Evolutionary conservation across 2,888 invertebrate genomes (phyloP).

Genomic region (Hyalella azteca): DNA sequence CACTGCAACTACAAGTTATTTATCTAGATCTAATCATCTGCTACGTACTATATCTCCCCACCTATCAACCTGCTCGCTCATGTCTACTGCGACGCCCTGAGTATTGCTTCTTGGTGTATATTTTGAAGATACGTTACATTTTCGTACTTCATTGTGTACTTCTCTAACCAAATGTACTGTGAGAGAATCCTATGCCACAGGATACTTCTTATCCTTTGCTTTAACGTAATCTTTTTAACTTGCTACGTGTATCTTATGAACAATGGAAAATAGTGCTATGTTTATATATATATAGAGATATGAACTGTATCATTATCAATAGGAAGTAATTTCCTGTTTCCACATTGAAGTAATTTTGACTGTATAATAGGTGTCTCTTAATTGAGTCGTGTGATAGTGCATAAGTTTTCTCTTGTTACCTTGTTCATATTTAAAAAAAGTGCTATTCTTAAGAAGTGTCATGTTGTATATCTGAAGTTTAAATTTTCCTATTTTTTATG

Average conservation of each 20-base stretch:
- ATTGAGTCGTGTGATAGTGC: conserved; percentile 26
- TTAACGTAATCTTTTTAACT: conserved; percentile 23
- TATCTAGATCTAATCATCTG: too few relatives aligned
- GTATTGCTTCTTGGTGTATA: conserved; percentile 23
- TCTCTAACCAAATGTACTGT: conserved; percentile 10
- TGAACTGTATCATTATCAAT: conserved; percentile 34
- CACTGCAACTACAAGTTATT: too few relatives aligned
- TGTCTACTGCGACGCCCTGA: conserved; percentile 4
- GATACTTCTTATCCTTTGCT: conserved; percentile 11
- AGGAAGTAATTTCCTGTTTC: conserved; percentile 25
- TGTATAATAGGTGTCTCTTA: conserved; percentile 26
- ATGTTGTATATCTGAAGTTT: conserved; percentile 34
- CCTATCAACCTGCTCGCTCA: conserved; percentile 1
- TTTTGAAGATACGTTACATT: conserved; percentile 5
- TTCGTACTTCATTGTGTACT: conserved; percentile 4
- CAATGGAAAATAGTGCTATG: conserved; percentile 34
- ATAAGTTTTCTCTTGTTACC: conserved; percentile 37
- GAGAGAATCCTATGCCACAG: conserved; percentile 10
- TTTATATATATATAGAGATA: conserved; percentile 32
- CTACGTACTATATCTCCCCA: background rate
- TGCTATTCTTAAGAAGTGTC: conserved; percentile 32
- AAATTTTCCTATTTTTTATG: conserved; percentile 32
- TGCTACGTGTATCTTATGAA: conserved; percentile 32
- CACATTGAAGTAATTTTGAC: conserved; percentile 32
- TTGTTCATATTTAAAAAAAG: conserved; percentile 38